These are phyloP conservation scores for Himalopsyche tibetana DNA, from an alignment of 2,888 invertebrate genomes.

Conservation along the genomic window DNA sequence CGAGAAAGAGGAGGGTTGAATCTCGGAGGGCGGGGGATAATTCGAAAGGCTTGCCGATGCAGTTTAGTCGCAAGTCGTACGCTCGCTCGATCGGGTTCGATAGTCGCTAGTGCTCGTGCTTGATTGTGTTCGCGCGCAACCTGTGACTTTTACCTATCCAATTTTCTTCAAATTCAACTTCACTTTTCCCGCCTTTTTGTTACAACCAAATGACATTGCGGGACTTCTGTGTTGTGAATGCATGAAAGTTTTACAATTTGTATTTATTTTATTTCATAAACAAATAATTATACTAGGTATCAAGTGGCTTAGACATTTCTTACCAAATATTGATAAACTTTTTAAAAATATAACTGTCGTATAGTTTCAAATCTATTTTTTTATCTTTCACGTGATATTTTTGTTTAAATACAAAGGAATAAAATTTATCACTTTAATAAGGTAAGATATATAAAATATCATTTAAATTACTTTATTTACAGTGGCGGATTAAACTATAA, in stretches of 20 bases:
- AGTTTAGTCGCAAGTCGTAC: constrained; percentile 52
- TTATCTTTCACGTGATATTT: too few relatives aligned
- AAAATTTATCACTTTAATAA: too few relatives aligned
- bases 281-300: too few relatives aligned
- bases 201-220: background rate
- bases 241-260: background rate
- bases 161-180: background rate
- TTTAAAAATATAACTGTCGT: too few relatives aligned
- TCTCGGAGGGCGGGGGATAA: constrained; percentile 39
- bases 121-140: too few relatives aligned
- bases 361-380: too few relatives aligned
- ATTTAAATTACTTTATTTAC: too few relatives aligned
- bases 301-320: too few relatives aligned
- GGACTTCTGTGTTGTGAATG: background rate
- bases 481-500: too few relatives aligned
- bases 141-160: background rate
- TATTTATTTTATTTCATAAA: background rate
- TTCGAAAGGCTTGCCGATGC: constrained; percentile 47
- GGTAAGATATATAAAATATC: too few relatives aligned
- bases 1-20: constrained; percentile 29
- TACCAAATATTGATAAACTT: too few relatives aligned
- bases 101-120: background rate
- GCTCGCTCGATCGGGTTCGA: constrained; percentile 28
- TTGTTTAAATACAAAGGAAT: too few relatives aligned
- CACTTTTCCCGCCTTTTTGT: constrained; percentile 5